phyloP scores from a whole-genome alignment of 2,888 invertebrate genomes.

The Dicroscelio sp. region DNA sequence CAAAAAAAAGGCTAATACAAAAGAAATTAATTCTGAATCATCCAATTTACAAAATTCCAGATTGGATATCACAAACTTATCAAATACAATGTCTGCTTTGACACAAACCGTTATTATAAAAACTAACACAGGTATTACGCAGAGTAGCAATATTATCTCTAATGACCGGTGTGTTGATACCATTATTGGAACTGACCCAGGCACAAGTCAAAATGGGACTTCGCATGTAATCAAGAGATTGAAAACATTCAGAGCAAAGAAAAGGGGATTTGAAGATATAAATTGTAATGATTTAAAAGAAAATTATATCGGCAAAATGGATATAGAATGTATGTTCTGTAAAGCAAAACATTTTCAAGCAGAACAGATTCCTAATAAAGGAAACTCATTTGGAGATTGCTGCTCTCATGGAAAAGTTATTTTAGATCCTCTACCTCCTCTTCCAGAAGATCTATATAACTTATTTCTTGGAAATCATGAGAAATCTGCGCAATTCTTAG shows the following conservation, averaged over 20 bases:
- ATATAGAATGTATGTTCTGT: constrained; percentile 54
- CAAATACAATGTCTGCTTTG: not conserved
- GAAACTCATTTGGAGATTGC: constrained; percentile 62
- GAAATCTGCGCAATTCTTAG: constrained; percentile 46
- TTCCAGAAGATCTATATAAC: constrained; percentile 36
- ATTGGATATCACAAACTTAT: not conserved
- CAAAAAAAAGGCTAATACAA: constrained; percentile 19
- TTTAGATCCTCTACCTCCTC: constrained; percentile 44
- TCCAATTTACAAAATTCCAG: constrained; percentile 1
- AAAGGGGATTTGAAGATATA: constrained; percentile 22
- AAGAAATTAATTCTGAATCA: constrained; percentile 10
- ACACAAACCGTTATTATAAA: not conserved
- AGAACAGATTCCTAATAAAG: constrained; percentile 47
- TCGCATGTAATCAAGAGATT: constrained; percentile 23
- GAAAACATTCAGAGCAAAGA: constrained; percentile 14
- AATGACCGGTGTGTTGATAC: not conserved
- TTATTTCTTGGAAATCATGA: constrained; percentile 48
- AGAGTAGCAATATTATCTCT: not conserved
- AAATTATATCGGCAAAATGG: constrained; percentile 60
- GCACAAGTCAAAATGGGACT: not conserved
- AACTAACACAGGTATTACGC: not conserved
- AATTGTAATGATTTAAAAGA: constrained; percentile 33
- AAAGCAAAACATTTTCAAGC: constrained; percentile 60
- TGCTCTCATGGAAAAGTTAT: constrained; percentile 56
- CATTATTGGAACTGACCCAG: not conserved